Percentiles rank a stretch among this genome's conserved stretches.
These are phyloP conservation scores for Isaurus tuberculatus DNA, from an alignment of 92 coral and sea anemone species.

Conservation along the genomic window DNA sequence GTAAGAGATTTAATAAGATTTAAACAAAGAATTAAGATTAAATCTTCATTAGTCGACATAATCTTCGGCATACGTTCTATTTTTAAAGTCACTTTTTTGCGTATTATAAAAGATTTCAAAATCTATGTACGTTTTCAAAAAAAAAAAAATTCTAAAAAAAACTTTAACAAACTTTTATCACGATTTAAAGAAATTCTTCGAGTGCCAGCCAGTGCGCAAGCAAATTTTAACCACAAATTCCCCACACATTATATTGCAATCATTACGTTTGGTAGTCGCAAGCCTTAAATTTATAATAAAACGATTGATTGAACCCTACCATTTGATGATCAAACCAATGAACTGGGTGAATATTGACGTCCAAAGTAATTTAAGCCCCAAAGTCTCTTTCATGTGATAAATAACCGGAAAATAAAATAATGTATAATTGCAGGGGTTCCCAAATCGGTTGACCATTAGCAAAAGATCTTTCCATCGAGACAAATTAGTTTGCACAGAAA, in stretches of 20 bases:
- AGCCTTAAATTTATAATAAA: too few relatives aligned
- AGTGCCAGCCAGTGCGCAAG: not conserved
- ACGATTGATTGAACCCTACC: constrained; percentile 33
- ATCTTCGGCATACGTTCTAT: too few relatives aligned
- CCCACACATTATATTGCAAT: not conserved
- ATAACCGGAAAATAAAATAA: constrained; percentile 20
- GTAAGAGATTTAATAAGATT: too few relatives aligned
- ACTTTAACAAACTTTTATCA: constrained; percentile 18
- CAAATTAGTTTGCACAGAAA: constrained; percentile 18
- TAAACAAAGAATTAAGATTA: too few relatives aligned
- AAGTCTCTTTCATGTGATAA: constrained; percentile 23
- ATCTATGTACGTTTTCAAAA: not conserved
- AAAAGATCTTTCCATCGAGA: constrained; percentile 30
- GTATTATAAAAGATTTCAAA: not conserved
- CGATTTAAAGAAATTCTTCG: too few relatives aligned
- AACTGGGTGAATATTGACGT: constrained; percentile 11
- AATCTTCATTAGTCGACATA: too few relatives aligned
- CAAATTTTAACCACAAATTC: constrained; percentile 22
- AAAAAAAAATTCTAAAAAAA: not conserved
- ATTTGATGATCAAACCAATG: constrained; percentile 33
- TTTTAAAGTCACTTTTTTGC: not conserved
- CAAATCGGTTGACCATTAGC: constrained; percentile 9
- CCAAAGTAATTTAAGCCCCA: constrained; percentile 43
- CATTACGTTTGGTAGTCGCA: not conserved
- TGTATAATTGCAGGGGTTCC: constrained; percentile 24